Percentiles rank a stretch among this genome's conserved stretches.
Evolutionary conservation across 2,797 vertebrate genomes (phyloP).

Genomic region (Selene dorsalis): DNA sequence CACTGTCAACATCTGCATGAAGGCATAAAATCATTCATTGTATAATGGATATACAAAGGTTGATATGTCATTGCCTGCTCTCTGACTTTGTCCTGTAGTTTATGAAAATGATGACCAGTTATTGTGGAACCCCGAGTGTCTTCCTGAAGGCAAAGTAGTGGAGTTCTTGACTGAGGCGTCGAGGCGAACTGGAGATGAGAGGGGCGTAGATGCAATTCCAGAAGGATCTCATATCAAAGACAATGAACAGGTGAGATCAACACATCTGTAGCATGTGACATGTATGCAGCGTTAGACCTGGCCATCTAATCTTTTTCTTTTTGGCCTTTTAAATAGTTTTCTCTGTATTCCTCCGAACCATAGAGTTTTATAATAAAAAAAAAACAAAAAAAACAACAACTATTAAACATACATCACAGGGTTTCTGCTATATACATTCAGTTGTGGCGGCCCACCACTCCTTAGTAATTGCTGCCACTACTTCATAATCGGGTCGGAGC

Average conservation of each 20-base stretch:
- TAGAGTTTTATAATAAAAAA: neutral
- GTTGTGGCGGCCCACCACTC: too few relatives aligned
- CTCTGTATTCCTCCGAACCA: neutral
- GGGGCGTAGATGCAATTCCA: conserved; percentile 92
- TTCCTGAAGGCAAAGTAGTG: conserved; percentile 93
- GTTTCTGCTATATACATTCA: too few relatives aligned
- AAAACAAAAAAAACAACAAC: neutral
- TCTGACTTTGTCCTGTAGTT: conserved; percentile 77
- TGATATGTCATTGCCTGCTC: neutral
- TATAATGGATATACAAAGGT: neutral
- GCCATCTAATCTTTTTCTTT: too few relatives aligned
- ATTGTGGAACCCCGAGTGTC: conserved; percentile 94
- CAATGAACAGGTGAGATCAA: conserved; percentile 91
- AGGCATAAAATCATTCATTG: neutral
- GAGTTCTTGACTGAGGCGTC: conserved; percentile 94
- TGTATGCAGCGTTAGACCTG: neutral
- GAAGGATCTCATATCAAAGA: conserved; percentile 98
- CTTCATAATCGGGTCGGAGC: too few relatives aligned
- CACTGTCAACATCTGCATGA: neutral
- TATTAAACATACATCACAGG: neutral
- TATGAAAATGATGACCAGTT: conserved; percentile 99
- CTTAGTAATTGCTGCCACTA: too few relatives aligned
- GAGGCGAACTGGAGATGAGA: conserved; percentile 93
- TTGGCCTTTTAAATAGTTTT: neutral
- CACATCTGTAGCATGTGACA: neutral